Evolutionary conservation across 2,113 vertebrate genomes (phyloP).

Genomic region (Sigmodon hispidus): DNA sequence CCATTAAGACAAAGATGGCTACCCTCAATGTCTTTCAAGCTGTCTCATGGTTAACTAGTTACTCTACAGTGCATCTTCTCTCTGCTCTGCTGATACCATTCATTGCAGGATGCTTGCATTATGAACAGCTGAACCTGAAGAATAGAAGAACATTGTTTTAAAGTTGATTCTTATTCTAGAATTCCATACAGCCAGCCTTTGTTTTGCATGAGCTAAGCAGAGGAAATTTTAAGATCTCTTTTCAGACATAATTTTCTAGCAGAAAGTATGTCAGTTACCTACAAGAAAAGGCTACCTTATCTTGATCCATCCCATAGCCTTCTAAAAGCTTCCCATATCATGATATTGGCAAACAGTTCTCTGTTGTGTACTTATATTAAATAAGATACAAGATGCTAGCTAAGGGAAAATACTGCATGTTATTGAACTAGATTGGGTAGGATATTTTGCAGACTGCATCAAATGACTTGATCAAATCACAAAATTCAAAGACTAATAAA

Average conservation of each 20-base stretch:
- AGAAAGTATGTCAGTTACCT: background rate
- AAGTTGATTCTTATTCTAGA: background rate
- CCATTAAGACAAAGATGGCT: background rate
- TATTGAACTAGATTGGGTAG: background rate
- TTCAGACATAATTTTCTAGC: background rate
- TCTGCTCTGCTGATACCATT: background rate
- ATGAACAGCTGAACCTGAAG: background rate
- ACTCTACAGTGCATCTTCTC: background rate
- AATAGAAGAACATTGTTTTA: background rate
- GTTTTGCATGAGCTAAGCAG: background rate
- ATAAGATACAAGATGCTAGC: background rate
- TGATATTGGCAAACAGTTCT: background rate
- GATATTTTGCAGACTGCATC: background rate
- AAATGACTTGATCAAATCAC: background rate
- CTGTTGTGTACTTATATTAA: background rate
- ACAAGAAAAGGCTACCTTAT: background rate
- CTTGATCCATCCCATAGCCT: background rate
- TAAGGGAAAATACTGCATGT: background rate
- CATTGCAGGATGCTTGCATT: too few relatives aligned
- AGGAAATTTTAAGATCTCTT: background rate
- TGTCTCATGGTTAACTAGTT: too few relatives aligned
- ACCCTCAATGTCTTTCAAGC: background rate
- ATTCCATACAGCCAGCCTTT: background rate
- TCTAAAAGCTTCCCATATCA: background rate
- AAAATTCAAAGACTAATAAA: background rate